Conservation (phyloP, 2,888 invertebrate species). For the Chelonus formosanus region DNA sequence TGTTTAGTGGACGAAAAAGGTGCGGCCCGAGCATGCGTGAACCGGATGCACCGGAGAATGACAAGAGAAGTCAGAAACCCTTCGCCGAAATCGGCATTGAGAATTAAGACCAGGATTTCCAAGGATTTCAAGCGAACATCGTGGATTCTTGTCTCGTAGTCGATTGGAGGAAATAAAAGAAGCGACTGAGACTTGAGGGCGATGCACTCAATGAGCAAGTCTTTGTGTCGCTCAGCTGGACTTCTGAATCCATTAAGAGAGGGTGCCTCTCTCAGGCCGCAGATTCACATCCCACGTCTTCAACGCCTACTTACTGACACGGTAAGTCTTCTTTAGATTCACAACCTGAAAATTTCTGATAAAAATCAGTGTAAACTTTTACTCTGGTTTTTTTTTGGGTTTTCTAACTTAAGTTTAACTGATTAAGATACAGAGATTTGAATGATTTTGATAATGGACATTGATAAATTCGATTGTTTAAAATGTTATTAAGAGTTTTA, state of each 20-base stretch:
- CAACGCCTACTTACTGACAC: conserved; percentile 31
- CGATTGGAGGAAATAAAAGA: conserved; percentile 16
- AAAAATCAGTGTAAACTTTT: conserved; percentile 4
- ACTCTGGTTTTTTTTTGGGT: too few species aligned
- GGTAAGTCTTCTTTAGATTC: conserved; percentile 6
- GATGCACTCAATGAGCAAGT: conserved; percentile 35
- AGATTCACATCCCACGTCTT: conserved; percentile 29
- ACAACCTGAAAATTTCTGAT: not conserved
- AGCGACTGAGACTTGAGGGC: conserved; percentile 22
- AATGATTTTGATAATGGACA: too few species aligned
- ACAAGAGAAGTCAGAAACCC: conserved; percentile 8
- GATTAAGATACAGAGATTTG: too few species aligned
- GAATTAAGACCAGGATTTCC: conserved; percentile 12
- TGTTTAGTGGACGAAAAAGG: conserved; percentile 18
- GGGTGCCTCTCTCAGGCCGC: conserved; percentile 19
- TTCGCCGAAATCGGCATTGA: conserved; percentile 12
- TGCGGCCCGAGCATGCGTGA: conserved; percentile 23
- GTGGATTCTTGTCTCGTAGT: conserved; percentile 15
- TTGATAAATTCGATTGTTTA: too few species aligned
- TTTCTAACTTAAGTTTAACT: too few species aligned
- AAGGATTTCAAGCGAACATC: conserved; percentile 24
- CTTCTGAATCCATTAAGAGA: conserved; percentile 35
- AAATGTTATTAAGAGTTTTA: too few species aligned
- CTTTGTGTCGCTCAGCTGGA: conserved; percentile 36
- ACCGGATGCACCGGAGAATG: conserved; percentile 1